Percentiles rank a stretch among this genome's conserved stretches.
Conservation (phyloP, 2,113 vertebrate genomes). For the Pyxicephalus adspersus region DNA sequence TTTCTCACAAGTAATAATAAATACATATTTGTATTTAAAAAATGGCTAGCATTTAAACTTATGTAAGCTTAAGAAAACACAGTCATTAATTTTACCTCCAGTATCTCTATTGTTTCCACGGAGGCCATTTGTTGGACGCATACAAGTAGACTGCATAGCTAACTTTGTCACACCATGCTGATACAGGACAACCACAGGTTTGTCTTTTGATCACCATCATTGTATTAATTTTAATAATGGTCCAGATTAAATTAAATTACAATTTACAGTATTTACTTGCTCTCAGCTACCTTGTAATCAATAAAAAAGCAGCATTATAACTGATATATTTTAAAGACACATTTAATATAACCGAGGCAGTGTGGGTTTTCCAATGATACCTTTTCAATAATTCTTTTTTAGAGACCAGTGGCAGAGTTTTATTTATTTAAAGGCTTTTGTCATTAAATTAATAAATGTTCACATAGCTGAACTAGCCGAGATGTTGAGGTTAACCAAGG, state of each 20-base stretch:
- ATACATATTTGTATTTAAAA: too few species aligned
- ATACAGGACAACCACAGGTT: too few species aligned
- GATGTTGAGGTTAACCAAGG: constrained; percentile 45
- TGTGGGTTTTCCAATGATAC: constrained; percentile 23
- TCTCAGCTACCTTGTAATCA: not conserved
- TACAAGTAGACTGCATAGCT: too few species aligned
- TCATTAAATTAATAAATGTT: constrained; percentile 30
- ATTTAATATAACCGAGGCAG: constrained; percentile 5
- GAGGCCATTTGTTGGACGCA: too few species aligned
- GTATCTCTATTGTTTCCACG: too few species aligned
- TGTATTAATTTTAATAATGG: not conserved
- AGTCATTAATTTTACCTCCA: too few species aligned
- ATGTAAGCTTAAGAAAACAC: too few species aligned
- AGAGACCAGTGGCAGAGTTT: not conserved
- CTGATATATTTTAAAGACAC: not conserved
- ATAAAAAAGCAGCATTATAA: not conserved
- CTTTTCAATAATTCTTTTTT: constrained; percentile 33
- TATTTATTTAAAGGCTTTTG: constrained; percentile 39
- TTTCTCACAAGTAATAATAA: too few species aligned
- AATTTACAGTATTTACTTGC: not conserved
- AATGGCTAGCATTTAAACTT: too few species aligned
- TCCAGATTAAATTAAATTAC: not conserved
- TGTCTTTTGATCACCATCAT: not conserved
- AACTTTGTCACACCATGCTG: too few species aligned
- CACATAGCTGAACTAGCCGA: constrained; percentile 2